Percentiles rank a stretch among this genome's conserved stretches.
Evolutionary conservation across 2,113 vertebrate species (phyloP).

Genomic region (Pomatostomus ruficeps): DNA sequence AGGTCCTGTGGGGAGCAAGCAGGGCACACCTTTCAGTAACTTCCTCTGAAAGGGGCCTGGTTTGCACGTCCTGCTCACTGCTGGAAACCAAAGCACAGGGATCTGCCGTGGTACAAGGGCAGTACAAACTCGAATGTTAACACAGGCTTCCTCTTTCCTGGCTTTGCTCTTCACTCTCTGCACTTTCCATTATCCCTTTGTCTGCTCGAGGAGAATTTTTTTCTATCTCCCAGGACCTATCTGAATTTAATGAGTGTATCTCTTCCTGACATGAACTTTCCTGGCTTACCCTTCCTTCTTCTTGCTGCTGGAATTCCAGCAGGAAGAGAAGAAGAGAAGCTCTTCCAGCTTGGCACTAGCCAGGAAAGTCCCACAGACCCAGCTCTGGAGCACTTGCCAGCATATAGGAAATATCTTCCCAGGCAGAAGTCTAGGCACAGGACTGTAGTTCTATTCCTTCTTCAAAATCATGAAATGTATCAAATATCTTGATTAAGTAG

Average conservation of each 20-base stretch:
- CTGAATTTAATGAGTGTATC: background rate
- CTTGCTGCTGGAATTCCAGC: rapidly evolving
- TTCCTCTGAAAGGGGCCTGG: background rate
- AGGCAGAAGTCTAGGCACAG: background rate
- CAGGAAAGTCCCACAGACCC: background rate
- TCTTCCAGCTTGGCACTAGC: background rate
- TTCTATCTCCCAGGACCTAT: background rate
- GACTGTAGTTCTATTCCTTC: background rate
- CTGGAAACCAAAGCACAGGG: rapidly evolving
- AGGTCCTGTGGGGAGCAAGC: background rate
- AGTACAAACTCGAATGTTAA: background rate
- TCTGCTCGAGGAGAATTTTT: background rate
- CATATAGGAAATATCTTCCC: background rate
- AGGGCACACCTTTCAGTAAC: background rate
- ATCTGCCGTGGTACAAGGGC: background rate
- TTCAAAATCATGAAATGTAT: background rate
- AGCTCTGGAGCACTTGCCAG: background rate
- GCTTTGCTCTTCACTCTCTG: background rate
- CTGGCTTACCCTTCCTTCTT: background rate
- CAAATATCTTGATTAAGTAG: background rate
- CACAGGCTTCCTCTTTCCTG: background rate
- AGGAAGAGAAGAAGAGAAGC: background rate
- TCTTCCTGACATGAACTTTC: background rate
- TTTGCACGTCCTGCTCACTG: rapidly evolving
- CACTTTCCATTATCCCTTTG: background rate